Percentiles rank a stretch among this genome's conserved stretches.
Conservation (phyloP, 2,797 vertebrate species). For the Rhinella marina region DNA sequence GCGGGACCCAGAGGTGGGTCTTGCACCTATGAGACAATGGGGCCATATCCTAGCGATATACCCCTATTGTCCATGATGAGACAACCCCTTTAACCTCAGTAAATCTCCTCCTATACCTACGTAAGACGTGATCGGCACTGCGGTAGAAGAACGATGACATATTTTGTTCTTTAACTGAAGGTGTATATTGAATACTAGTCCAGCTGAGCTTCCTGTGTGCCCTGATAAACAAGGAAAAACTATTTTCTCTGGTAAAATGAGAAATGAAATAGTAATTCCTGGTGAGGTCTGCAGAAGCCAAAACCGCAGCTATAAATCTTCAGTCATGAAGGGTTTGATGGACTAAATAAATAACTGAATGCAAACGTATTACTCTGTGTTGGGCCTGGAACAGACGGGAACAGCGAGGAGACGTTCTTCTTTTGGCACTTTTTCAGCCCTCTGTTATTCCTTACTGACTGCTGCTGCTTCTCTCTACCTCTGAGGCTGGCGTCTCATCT, state of each 20-base stretch:
- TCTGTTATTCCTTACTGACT: not conserved
- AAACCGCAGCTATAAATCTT: not conserved
- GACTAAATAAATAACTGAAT: not conserved
- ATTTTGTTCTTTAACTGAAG: not conserved
- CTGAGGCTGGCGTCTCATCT: too few species aligned
- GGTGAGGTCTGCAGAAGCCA: not conserved
- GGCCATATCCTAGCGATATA: too few species aligned
- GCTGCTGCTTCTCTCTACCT: too few species aligned
- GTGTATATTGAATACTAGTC: not conserved
- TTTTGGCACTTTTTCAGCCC: not conserved
- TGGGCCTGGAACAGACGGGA: not conserved
- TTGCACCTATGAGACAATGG: too few species aligned
- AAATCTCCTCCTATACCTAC: too few species aligned
- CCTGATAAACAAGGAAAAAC: slow-evolving; percentile 10
- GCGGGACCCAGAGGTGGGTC: too few species aligned
- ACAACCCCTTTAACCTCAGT: too few species aligned
- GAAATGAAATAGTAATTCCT: slow-evolving; percentile 4
- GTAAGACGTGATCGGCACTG: not conserved
- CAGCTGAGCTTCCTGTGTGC: not conserved
- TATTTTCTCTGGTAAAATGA: not conserved
- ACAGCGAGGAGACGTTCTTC: not conserved
- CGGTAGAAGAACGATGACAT: not conserved
- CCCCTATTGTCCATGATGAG: too few species aligned
- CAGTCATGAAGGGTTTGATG: not conserved
- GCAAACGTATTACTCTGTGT: not conserved